A percentile compares a stretch with the other conserved stretches of the same genome.
Evolutionary conservation across 1,140 invertebrate genomes (phyloP).

Genomic region (Dendroctonus valens): DNA sequence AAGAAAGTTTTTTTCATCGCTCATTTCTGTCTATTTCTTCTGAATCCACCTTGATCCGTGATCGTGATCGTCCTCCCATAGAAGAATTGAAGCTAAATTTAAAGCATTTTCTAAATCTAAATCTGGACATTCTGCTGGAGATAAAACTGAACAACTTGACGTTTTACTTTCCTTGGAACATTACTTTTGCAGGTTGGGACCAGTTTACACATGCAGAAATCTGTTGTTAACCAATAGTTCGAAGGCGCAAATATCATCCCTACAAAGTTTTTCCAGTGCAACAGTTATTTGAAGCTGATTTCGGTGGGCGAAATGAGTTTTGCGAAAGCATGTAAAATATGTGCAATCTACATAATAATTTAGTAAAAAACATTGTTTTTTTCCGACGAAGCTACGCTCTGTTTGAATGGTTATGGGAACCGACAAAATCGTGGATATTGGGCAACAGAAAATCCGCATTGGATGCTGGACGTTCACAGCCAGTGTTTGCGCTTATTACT

Average conservation of each 20-base stretch:
- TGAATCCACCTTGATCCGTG: no score
- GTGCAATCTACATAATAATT: conserved; percentile 13
- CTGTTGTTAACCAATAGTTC: neutral
- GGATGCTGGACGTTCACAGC: conserved; percentile 2
- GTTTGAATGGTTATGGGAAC: conserved; percentile 5
- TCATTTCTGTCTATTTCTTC: no score
- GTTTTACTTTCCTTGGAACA: conserved; percentile 11
- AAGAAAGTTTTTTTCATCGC: no score
- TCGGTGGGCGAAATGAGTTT: conserved; percentile 7
- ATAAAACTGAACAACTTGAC: conserved; percentile 10
- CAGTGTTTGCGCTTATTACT: neutral
- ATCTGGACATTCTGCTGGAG: conserved; percentile 4
- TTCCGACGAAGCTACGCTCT: conserved; percentile 38
- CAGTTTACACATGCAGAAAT: neutral
- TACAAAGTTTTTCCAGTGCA: conserved; percentile 5
- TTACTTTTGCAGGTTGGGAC: neutral
- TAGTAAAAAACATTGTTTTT: conserved; percentile 7
- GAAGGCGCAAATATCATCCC: conserved; percentile 1
- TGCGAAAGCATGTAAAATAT: conserved; percentile 8
- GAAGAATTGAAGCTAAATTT: conserved; percentile 13
- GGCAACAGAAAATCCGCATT: conserved; percentile 11
- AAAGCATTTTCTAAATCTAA: conserved; percentile 10
- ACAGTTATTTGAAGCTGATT: conserved; percentile 15
- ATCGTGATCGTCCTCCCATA: no score
- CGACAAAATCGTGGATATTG: conserved; percentile 13